Percentiles rank a stretch among this genome's conserved stretches.
Evolutionary conservation across 1,140 invertebrate species (phyloP).

Genomic region (Protaetia brevitarsis): DNA sequence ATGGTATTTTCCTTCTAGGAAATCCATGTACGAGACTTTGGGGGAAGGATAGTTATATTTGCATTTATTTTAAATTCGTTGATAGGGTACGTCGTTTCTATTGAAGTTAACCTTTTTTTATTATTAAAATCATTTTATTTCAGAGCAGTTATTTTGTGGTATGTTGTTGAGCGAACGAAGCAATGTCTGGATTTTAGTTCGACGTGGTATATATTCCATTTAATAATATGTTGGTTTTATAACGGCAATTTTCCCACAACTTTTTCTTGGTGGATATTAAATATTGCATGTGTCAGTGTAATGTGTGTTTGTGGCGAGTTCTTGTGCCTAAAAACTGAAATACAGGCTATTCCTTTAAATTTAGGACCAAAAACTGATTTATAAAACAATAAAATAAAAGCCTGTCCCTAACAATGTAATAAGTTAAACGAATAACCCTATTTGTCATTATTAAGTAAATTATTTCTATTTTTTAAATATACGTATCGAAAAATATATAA

Average conservation of each 20-base stretch:
- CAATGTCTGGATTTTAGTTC: conserved; percentile 89
- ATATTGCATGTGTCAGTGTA: conserved; percentile 79
- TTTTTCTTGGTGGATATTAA: conserved; percentile 93
- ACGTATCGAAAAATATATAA: no score
- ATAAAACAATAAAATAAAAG: no score
- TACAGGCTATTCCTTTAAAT: conserved; percentile 89
- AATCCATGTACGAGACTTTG: conserved; percentile 76
- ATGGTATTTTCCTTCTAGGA: conserved; percentile 61
- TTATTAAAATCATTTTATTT: conserved; percentile 30
- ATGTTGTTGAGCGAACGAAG: conserved; percentile 86
- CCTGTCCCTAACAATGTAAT: no score
- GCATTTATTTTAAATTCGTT: conserved; percentile 80
- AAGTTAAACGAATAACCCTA: no score
- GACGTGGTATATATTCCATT: conserved; percentile 88
- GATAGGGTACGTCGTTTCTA: conserved; percentile 56
- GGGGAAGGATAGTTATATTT: conserved; percentile 72
- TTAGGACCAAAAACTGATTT: conserved; percentile 66
- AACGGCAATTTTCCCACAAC: conserved; percentile 84
- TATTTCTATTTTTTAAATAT: no score
- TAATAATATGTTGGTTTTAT: conserved; percentile 87
- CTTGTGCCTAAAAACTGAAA: conserved; percentile 89
- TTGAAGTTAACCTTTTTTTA: conserved; percentile 20
- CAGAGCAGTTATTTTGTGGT: conserved; percentile 77
- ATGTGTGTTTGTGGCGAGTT: conserved; percentile 98
- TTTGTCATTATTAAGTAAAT: no score